Conservation (phyloP, 1,140 invertebrate species). For the Caerostris extrusa region DNA sequence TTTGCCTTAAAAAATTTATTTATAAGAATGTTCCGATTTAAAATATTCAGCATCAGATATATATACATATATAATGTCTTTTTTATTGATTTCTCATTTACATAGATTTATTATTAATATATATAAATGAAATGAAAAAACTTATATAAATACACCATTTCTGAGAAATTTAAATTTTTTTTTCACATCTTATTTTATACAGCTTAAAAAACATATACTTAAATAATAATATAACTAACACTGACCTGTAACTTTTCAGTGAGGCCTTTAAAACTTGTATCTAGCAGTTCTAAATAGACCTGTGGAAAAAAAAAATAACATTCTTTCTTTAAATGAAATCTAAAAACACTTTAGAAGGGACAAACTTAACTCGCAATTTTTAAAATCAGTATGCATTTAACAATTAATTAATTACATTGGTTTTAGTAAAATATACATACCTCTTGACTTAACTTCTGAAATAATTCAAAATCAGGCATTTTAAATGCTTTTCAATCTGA, state of each 20-base stretch:
- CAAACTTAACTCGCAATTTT: not conserved
- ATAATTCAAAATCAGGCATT: constrained; percentile 39
- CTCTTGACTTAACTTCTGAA: constrained; percentile 43
- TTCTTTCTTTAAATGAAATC: not conserved
- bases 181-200: not conserved
- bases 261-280: constrained; percentile 52
- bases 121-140: too few relatives aligned
- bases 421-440: constrained; percentile 8
- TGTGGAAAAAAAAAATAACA: not conserved
- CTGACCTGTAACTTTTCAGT: constrained; percentile 57
- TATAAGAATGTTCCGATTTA: too few relatives aligned
- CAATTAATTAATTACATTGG: too few relatives aligned
- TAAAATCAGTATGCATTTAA: not conserved
- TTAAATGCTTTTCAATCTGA: not conserved
- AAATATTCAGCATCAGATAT: too few relatives aligned
- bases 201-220: not conserved
- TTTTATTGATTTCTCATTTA: too few relatives aligned
- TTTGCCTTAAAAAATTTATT: too few relatives aligned
- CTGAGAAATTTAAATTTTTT: not conserved
- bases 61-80: too few relatives aligned
- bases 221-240: not conserved
- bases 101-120: too few relatives aligned
- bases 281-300: constrained; percentile 43
- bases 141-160: not conserved
- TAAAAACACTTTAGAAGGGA: not conserved